These are phyloP conservation scores for Leptinotarsa juncta DNA, from an alignment of 2,888 invertebrate species.

Conservation along the genomic window DNA sequence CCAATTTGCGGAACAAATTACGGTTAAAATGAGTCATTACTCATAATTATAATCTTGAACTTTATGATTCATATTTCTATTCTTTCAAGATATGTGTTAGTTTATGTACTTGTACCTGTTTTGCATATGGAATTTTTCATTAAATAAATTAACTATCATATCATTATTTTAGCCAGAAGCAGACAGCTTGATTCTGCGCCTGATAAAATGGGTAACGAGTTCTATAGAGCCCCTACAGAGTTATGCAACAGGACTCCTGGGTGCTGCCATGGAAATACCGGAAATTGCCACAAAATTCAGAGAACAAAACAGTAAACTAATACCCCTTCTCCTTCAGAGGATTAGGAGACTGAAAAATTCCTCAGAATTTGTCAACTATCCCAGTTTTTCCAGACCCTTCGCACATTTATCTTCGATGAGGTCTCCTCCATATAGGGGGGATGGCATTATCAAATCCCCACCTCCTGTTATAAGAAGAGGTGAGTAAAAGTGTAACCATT, in stretches of 20 bases:
- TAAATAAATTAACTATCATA: too few relatives aligned
- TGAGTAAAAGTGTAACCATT: constrained; percentile 36
- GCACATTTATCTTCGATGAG: constrained; percentile 66
- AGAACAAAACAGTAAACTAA: constrained; percentile 86
- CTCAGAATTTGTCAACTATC: constrained; percentile 55
- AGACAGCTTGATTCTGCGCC: constrained; percentile 83
- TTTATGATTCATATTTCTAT: too few relatives aligned
- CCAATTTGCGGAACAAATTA: too few relatives aligned
- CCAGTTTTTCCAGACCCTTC: constrained; percentile 67
- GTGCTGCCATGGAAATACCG: constrained; percentile 96
- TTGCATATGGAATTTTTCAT: too few relatives aligned
- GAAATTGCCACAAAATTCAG: constrained; percentile 91
- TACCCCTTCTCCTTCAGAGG: constrained; percentile 88
- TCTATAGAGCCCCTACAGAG: constrained; percentile 91
- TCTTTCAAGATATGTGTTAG: too few relatives aligned
- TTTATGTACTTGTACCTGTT: too few relatives aligned
- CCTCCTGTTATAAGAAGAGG: constrained; percentile 44
- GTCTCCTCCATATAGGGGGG: constrained; percentile 55
- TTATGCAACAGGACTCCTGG: constrained; percentile 93
- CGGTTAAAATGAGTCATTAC: too few relatives aligned
- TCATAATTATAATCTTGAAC: too few relatives aligned
- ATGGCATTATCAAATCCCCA: constrained; percentile 49
- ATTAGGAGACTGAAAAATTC: constrained; percentile 74
- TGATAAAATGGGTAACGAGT: constrained; percentile 91
- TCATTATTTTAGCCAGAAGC: constrained; percentile 71